phyloP scores from a whole-genome alignment of 2,797 vertebrate genomes.

The Morelia viridis region DNA sequence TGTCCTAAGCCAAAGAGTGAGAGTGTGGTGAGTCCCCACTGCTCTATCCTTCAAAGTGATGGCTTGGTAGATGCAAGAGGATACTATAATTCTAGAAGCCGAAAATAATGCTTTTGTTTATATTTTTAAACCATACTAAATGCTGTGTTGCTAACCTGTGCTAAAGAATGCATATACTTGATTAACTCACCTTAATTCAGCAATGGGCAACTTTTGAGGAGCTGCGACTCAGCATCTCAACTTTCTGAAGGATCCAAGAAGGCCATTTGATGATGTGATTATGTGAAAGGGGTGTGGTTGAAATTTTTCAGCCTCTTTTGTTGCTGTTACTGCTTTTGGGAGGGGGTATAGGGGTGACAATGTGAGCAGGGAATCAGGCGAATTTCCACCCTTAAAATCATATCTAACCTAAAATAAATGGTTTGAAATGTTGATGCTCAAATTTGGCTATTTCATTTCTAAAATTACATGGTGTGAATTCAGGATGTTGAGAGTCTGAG shows the following conservation, averaged over 20 bases:
- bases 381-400: not conserved
- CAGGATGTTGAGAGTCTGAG: not conserved
- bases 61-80: slow-evolving; percentile 78
- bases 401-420: not conserved
- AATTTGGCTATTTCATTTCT: not conserved
- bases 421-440: not conserved
- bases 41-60: slow-evolving; percentile 73
- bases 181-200: slow-evolving; percentile 35
- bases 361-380: not conserved
- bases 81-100: slow-evolving; percentile 65
- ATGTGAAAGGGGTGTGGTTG: not conserved
- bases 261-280: not conserved
- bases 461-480: not conserved
- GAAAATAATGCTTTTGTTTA: slow-evolving; percentile 72
- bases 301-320: not conserved
- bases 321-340: not conserved
- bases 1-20: slow-evolving; percentile 90
- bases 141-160: slow-evolving; percentile 78
- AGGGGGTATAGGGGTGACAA: not conserved
- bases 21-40: slow-evolving; percentile 93
- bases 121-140: slow-evolving; percentile 81
- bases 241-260: not conserved
- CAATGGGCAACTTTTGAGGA: not conserved
- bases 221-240: not conserved
- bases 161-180: slow-evolving; percentile 70